A percentile compares a stretch with the other conserved stretches of the same genome.
Conservation (phyloP, 2,113 vertebrate species). For the Excalfactoria chinensis region DNA sequence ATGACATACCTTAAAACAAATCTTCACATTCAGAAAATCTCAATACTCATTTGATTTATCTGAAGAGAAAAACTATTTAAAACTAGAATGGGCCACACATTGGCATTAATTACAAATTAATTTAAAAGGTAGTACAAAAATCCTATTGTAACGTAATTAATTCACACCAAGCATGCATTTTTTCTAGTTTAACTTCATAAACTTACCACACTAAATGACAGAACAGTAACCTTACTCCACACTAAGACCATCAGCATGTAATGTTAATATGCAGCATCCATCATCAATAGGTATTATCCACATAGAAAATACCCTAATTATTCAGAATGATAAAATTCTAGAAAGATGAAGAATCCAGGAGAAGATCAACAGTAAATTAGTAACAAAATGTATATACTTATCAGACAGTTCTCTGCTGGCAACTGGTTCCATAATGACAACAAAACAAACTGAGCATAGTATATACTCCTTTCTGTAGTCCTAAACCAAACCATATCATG, state of each 20-base stretch:
- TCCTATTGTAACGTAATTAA: not conserved
- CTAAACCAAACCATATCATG: not conserved
- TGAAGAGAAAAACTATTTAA: not conserved
- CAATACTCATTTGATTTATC: not conserved
- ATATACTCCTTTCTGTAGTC: not conserved
- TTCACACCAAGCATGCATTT: not conserved
- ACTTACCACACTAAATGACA: not conserved
- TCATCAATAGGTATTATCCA: not conserved
- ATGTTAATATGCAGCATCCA: not conserved
- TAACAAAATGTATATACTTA: not conserved
- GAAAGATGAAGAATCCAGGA: not conserved
- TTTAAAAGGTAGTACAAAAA: not conserved
- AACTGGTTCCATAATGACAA: not conserved
- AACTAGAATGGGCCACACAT: not conserved
- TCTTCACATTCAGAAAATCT: not conserved
- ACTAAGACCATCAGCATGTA: rapidly evolving
- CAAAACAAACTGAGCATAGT: not conserved
- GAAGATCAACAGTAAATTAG: not conserved
- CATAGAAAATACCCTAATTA: rapidly evolving
- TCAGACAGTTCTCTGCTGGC: not conserved
- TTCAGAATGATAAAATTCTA: not conserved
- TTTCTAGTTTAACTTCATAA: not conserved
- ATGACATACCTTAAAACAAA: not conserved
- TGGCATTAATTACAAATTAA: not conserved
- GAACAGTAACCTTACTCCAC: not conserved